Conservation (phyloP, 2,113 vertebrate species). For the Nannospalax galili region DNA sequence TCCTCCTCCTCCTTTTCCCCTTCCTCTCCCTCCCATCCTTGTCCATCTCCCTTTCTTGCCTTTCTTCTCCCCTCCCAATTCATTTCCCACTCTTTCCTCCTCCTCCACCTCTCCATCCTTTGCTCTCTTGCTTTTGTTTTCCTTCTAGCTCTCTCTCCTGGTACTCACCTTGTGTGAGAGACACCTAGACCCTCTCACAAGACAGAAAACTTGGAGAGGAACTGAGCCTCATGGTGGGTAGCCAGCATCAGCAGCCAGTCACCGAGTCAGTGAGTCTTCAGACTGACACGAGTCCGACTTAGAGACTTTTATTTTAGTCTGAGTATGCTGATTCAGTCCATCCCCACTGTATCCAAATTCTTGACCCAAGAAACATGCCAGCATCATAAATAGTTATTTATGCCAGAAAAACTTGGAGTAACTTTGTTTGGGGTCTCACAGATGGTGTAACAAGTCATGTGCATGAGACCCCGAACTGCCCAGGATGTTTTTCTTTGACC, state of each 20-base stretch:
- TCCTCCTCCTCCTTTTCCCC: not conserved
- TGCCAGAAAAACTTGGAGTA: constrained; percentile 3
- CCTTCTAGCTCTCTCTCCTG: not conserved
- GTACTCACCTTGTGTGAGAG: not conserved
- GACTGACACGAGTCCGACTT: not conserved
- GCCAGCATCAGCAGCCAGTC: not conserved
- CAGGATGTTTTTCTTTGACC: not conserved
- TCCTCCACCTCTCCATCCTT: not conserved
- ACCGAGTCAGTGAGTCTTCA: not conserved
- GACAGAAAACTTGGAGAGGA: not conserved
- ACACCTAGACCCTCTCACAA: not conserved
- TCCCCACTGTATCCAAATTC: not conserved
- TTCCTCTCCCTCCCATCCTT: not conserved
- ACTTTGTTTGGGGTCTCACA: not conserved
- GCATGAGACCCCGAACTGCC: not conserved
- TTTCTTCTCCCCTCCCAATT: not conserved
- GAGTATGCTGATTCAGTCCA: not conserved
- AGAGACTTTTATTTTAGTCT: not conserved
- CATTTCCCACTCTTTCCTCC: not conserved
- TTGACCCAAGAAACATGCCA: constrained; percentile 30
- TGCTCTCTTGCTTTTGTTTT: not conserved
- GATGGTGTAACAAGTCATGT: not conserved
- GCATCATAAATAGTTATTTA: not conserved
- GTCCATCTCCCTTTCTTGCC: too few relatives aligned
- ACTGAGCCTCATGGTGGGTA: not conserved